phyloP scores from a whole-genome alignment of 1,140 invertebrate species.

The Drosophila sproati region DNA sequence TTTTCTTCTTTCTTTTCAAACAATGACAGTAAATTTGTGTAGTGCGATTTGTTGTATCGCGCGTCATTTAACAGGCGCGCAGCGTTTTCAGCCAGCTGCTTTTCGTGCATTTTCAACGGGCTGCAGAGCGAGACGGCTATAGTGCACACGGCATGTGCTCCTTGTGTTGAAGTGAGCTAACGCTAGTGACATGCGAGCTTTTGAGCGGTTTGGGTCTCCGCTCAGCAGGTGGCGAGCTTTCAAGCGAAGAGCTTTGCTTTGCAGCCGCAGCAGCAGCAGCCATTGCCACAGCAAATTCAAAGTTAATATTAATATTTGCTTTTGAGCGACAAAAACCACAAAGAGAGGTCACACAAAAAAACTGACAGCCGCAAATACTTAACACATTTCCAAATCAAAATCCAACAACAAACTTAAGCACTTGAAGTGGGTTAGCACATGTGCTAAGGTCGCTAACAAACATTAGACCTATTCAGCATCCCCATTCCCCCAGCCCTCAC shows the following conservation, averaged over 20 bases:
- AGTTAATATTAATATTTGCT: conserved; percentile 47
- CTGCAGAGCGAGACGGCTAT: conserved; percentile 32
- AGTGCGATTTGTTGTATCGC: conserved; percentile 81
- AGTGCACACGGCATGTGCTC: not conserved
- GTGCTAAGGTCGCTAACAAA: conserved; percentile 37
- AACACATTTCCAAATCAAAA: conserved; percentile 51
- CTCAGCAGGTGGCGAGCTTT: not conserved
- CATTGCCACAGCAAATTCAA: conserved; percentile 10
- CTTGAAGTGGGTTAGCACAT: conserved; percentile 30
- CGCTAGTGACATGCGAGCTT: not conserved
- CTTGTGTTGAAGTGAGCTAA: conserved; percentile 10
- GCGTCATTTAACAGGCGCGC: conserved; percentile 73
- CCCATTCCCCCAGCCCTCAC: not conserved
- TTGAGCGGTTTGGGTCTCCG: conserved; percentile 21
- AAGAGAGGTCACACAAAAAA: conserved; percentile 43
- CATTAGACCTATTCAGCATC: not conserved
- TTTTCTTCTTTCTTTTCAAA: conserved; percentile 46
- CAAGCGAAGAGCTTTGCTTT: not conserved
- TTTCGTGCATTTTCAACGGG: conserved; percentile 41
- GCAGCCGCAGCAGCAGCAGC: not conserved
- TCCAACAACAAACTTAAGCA: conserved; percentile 41
- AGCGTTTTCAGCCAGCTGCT: conserved; percentile 46
- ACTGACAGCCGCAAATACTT: conserved; percentile 69
- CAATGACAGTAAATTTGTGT: conserved; percentile 63
- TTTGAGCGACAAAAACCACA: conserved; percentile 18